phyloP scores from a whole-genome alignment of 2,797 vertebrate genomes.

The Sebastolobus altivelis region DNA sequence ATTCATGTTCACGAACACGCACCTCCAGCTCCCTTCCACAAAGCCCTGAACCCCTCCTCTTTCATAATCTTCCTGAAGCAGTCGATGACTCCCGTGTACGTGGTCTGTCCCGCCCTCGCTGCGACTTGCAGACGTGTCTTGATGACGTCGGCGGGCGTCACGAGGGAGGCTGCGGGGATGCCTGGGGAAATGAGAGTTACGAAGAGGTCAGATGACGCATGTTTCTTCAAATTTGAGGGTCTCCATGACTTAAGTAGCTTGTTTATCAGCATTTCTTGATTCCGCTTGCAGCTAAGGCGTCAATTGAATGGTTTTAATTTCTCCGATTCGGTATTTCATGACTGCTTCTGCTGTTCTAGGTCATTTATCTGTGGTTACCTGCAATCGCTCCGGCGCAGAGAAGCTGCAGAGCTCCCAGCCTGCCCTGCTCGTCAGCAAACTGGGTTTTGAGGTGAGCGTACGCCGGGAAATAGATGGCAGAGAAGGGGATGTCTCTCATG shows the following conservation, averaged over 20 bases:
- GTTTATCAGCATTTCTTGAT: background rate
- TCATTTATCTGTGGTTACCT: conserved; percentile 82
- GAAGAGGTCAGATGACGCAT: background rate
- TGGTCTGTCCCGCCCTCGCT: conserved; percentile 95
- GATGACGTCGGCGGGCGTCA: conserved; percentile 98
- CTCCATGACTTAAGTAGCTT: background rate
- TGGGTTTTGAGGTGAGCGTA: conserved; percentile 94
- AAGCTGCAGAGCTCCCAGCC: conserved; percentile 92
- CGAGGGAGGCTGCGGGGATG: conserved; percentile 96
- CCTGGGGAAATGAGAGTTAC: conserved; percentile 80
- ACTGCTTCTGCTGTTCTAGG: background rate
- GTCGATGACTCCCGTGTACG: conserved; percentile 93
- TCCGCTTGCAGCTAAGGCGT: background rate
- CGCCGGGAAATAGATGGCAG: conserved; percentile 98
- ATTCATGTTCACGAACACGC: conserved; percentile 27
- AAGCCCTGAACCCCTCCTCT: conserved; percentile 93
- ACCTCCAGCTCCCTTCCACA: conserved; percentile 99
- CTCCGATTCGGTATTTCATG: background rate
- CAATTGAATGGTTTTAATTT: background rate
- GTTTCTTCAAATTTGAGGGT: background rate
- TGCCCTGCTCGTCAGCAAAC: conserved; percentile 92
- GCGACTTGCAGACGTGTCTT: conserved; percentile 99
- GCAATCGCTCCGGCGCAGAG: conserved; percentile 96
- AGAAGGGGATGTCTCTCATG: conserved; percentile 99
- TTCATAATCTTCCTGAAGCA: conserved; percentile 94